Conservation (phyloP, 2,113 vertebrate genomes). For the Chionodraco myersi region DNA sequence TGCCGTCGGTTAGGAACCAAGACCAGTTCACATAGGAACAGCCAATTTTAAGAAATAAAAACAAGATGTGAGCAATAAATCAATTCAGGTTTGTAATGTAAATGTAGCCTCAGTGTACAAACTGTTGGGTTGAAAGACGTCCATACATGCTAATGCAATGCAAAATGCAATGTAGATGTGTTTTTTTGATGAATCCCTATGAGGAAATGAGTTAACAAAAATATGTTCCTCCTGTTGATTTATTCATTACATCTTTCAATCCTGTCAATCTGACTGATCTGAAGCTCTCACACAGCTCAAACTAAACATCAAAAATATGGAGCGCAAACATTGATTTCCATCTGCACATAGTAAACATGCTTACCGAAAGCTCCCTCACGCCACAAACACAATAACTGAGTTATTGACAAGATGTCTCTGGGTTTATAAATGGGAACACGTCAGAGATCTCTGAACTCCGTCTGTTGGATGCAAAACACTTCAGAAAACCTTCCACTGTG, state of each 20-base stretch:
- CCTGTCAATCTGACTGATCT: too few species aligned
- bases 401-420: not conserved
- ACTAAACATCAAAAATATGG: too few species aligned
- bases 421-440: not conserved
- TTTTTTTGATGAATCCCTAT: too few species aligned
- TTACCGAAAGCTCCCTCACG: not conserved
- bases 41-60: too few species aligned
- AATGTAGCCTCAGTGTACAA: too few species aligned
- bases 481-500: not conserved
- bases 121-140: not conserved
- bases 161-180: not conserved
- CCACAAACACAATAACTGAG: not conserved
- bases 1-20: too few species aligned
- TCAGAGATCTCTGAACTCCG: constrained; percentile 8
- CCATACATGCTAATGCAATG: not conserved
- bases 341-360: not conserved
- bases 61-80: too few species aligned
- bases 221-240: not conserved
- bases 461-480: constrained; percentile 10
- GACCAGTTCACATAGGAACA: too few species aligned
- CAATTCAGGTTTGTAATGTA: too few species aligned
- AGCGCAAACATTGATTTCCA: not conserved
- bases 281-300: not conserved
- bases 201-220: not conserved
- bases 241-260: not conserved